These are phyloP conservation scores for Tympanoctomys barrerae DNA, from an alignment of 2,797 vertebrate genomes.

Conservation along the genomic window DNA sequence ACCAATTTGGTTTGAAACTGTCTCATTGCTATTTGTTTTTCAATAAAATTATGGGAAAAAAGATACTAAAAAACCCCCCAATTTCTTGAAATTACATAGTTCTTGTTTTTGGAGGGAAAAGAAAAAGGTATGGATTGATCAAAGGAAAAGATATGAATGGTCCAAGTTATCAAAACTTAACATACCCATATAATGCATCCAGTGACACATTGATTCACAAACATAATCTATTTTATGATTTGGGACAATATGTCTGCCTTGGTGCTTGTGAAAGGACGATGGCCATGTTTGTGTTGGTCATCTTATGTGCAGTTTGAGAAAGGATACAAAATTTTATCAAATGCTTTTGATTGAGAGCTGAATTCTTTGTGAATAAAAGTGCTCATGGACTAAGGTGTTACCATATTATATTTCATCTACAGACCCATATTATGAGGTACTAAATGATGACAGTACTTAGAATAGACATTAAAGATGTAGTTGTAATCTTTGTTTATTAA, in stretches of 20 bases:
- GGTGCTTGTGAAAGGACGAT: not conserved
- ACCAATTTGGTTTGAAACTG: too few species aligned
- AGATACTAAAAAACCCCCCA: too few species aligned
- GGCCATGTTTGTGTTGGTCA: not conserved
- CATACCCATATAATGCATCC: not conserved
- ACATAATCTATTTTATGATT: not conserved
- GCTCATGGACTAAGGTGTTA: not conserved
- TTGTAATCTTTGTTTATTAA: conserved; percentile 23
- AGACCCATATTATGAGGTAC: not conserved
- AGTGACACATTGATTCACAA: not conserved
- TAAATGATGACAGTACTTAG: not conserved
- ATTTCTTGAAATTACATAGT: not conserved
- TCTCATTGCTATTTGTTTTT: too few species aligned
- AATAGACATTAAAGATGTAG: not conserved
- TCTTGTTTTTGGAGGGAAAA: conserved; percentile 1
- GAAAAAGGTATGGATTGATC: not conserved
- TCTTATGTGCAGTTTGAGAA: not conserved
- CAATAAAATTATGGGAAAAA: too few species aligned
- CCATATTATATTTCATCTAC: not conserved
- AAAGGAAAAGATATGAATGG: conserved; percentile 32
- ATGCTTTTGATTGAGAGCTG: not conserved
- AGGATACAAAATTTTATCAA: not conserved
- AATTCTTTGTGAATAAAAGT: not conserved
- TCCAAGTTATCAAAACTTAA: conserved; percentile 23
- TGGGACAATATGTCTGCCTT: not conserved